A percentile compares a stretch with the other conserved stretches of the same genome.
phyloP scores from a whole-genome alignment of 1,140 invertebrate species.

The Achroia grisella region DNA sequence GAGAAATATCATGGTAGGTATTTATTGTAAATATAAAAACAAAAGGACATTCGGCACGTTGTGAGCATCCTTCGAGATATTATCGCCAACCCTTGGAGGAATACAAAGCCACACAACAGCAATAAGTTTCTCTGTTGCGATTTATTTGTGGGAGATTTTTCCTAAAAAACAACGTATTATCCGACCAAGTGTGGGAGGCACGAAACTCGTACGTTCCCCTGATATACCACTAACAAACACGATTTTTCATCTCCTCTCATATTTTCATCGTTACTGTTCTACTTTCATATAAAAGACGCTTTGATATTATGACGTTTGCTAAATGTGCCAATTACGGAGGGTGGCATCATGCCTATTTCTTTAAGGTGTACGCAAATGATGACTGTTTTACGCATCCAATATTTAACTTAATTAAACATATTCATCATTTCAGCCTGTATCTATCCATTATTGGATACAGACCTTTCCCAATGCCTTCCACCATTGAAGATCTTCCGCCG shows the following conservation, averaged over 20 bases:
- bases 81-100: conserved; percentile 4
- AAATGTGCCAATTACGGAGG: no score
- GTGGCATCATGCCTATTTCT: no score
- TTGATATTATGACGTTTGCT: not conserved
- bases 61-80: not conserved
- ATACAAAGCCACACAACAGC: conserved; percentile 1
- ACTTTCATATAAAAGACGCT: not conserved
- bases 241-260: conserved; percentile 19
- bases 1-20: no score
- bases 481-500: no score
- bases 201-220: conserved; percentile 5
- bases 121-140: conserved; percentile 2
- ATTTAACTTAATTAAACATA: no score
- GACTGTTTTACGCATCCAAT: no score
- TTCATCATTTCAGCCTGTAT: no score
- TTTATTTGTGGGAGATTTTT: conserved; percentile 9
- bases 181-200: not conserved
- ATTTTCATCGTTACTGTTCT: conserved; percentile 15
- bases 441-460: no score
- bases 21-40: no score
- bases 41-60: no score
- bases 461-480: no score
- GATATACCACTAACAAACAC: conserved; percentile 17
- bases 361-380: no score
- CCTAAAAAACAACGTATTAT: conserved; percentile 14